Conservation (phyloP, 2,113 vertebrate species). For the Ranitomeya imitator region DNA sequence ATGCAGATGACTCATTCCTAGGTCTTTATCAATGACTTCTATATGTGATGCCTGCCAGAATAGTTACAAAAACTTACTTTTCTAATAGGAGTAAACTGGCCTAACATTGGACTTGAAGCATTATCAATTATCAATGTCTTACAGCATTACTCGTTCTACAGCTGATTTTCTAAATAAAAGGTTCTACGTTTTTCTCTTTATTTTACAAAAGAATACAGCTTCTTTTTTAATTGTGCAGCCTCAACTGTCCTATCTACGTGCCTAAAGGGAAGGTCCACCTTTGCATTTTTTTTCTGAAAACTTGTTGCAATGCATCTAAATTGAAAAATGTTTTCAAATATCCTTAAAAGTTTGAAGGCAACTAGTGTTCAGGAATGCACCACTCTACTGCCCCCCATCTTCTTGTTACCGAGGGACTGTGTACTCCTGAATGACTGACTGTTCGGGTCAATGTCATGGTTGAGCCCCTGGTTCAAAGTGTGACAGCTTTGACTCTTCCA, state of each 20-base stretch:
- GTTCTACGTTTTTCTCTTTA: background rate
- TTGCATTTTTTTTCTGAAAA: background rate
- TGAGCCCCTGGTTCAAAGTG: too few relatives aligned
- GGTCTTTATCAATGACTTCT: constrained; percentile 3
- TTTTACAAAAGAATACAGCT: background rate
- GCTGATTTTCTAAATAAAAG: background rate
- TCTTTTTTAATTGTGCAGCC: background rate
- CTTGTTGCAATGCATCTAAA: background rate
- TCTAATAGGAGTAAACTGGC: background rate
- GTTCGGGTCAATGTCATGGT: too few relatives aligned
- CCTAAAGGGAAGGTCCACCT: background rate
- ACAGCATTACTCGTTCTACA: background rate
- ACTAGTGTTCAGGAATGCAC: too few relatives aligned
- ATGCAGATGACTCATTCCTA: background rate
- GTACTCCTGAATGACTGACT: too few relatives aligned
- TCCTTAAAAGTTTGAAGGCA: too few relatives aligned
- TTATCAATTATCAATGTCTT: background rate
- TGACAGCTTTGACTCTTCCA: too few relatives aligned
- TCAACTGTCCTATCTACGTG: background rate
- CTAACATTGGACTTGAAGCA: background rate
- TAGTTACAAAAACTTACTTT: background rate
- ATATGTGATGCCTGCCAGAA: background rate
- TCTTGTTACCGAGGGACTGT: too few relatives aligned
- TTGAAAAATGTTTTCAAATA: background rate
- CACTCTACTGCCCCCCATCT: too few relatives aligned